A percentile compares a stretch with the other conserved stretches of the same genome.
phyloP scores from a whole-genome alignment of 2,797 vertebrate species.

The Phaenicophaeus curvirostris region DNA sequence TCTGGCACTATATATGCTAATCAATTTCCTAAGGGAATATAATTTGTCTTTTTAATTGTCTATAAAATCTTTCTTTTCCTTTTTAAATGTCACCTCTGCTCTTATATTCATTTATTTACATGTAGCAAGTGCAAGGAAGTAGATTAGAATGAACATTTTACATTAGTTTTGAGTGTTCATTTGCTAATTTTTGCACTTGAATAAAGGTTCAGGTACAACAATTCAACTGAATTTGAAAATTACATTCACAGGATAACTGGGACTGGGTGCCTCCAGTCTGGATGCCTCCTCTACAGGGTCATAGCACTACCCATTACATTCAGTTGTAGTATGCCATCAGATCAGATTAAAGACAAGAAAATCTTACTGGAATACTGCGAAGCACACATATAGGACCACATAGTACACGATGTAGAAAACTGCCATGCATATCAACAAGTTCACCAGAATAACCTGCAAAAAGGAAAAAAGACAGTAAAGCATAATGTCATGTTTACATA shows the following conservation, averaged over 20 bases:
- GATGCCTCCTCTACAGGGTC: background rate
- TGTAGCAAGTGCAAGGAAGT: background rate
- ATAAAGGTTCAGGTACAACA: background rate
- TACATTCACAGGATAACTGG: background rate
- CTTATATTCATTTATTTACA: background rate
- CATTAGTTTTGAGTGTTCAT: background rate
- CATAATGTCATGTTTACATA: background rate
- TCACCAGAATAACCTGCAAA: constrained; percentile 83
- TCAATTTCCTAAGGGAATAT: background rate
- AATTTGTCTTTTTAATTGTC: background rate
- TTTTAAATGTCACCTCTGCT: background rate
- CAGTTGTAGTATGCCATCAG: background rate
- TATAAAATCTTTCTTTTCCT: background rate
- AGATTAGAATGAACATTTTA: background rate
- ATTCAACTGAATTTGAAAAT: background rate
- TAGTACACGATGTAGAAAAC: constrained; percentile 88
- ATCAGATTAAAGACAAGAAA: background rate
- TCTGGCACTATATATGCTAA: background rate
- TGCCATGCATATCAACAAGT: constrained; percentile 83
- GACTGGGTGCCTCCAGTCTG: background rate
- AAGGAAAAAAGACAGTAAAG: background rate
- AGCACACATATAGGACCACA: constrained; percentile 81
- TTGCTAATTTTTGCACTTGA: background rate
- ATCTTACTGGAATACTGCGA: constrained; percentile 82
- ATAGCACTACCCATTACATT: background rate